phyloP scores from a whole-genome alignment of 2,797 vertebrate genomes.

The Lithobates sylvaticus region DNA sequence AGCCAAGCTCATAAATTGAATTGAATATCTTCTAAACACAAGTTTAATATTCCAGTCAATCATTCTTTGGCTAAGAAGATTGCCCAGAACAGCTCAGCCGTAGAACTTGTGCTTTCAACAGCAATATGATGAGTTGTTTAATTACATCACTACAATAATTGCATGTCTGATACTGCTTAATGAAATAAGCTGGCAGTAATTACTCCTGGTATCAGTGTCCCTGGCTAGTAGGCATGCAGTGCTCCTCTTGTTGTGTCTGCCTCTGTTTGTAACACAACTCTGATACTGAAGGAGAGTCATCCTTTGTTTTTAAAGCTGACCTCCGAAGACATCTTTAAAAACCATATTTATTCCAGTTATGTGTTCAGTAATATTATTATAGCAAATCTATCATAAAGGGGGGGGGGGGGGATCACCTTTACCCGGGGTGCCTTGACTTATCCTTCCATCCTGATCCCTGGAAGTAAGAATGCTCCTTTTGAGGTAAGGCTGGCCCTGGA shows the following conservation, averaged over 20 bases:
- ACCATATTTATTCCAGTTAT: no score
- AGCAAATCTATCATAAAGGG: no score
- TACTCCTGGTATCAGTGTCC: conserved; percentile 60
- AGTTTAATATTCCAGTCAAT: conserved; percentile 60
- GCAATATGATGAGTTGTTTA: conserved; percentile 66
- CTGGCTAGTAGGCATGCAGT: conserved; percentile 61
- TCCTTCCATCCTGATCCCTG: no score
- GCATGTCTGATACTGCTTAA: conserved; percentile 61
- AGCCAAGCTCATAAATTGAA: conserved; percentile 44
- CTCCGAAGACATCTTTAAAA: background rate
- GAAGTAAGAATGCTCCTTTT: no score
- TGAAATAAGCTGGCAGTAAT: conserved; percentile 63
- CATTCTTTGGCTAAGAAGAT: conserved; percentile 51
- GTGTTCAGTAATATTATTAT: no score
- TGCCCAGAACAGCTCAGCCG: conserved; percentile 55
- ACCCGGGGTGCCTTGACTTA: no score
- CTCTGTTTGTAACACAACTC: conserved; percentile 9
- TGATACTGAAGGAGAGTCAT: background rate
- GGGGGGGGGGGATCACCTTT: no score
- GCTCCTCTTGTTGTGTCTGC: conserved; percentile 45
- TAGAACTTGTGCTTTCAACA: conserved; percentile 61
- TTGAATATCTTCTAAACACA: conserved; percentile 58
- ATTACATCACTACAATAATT: conserved; percentile 66
- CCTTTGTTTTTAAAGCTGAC: background rate
- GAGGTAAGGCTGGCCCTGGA: no score